phyloP scores from a whole-genome alignment of 2,888 invertebrate genomes.

The Alloscopus bannaensis region DNA sequence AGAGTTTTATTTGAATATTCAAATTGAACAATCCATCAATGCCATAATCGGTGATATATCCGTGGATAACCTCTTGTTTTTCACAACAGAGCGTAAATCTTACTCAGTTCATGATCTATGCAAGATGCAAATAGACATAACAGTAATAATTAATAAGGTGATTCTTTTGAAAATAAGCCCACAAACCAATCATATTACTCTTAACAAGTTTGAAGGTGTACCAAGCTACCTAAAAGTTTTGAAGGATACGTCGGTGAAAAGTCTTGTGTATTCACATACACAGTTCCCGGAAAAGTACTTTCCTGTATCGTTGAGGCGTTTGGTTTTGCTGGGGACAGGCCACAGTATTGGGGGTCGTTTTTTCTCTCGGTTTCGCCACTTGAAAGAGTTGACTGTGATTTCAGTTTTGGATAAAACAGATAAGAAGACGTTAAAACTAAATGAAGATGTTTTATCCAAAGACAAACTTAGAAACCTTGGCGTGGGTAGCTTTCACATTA shows the following conservation, averaged over 20 bases:
- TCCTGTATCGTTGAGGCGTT: slow-evolving; percentile 19
- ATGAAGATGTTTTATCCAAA: slow-evolving; percentile 25
- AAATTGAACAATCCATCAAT: slow-evolving; percentile 23
- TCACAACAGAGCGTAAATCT: background rate
- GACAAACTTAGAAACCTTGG: slow-evolving; percentile 45
- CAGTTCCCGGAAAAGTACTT: slow-evolving; percentile 11
- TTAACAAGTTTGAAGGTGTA: slow-evolving; percentile 48
- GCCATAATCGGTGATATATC: slow-evolving; percentile 6
- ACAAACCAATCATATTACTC: background rate
- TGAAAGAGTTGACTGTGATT: slow-evolving; percentile 45
- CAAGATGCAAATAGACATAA: slow-evolving; percentile 37
- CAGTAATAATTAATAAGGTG: slow-evolving; percentile 45
- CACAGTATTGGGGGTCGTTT: slow-evolving; percentile 16
- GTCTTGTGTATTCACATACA: slow-evolving; percentile 37
- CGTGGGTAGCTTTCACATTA: slow-evolving; percentile 16
- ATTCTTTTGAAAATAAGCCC: slow-evolving; percentile 38
- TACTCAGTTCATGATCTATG: slow-evolving; percentile 44
- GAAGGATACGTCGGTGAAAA: slow-evolving; percentile 21
- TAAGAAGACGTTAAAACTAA: slow-evolving; percentile 15
- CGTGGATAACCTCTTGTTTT: slow-evolving; percentile 44
- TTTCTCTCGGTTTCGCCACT: slow-evolving; percentile 33
- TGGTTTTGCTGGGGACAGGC: slow-evolving; percentile 39
- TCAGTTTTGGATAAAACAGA: too few species aligned
- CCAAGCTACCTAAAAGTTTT: background rate
- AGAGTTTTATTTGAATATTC: slow-evolving; percentile 49